phyloP scores from a whole-genome alignment of 2,113 vertebrate genomes.

The Craseonycteris thonglongyai region DNA sequence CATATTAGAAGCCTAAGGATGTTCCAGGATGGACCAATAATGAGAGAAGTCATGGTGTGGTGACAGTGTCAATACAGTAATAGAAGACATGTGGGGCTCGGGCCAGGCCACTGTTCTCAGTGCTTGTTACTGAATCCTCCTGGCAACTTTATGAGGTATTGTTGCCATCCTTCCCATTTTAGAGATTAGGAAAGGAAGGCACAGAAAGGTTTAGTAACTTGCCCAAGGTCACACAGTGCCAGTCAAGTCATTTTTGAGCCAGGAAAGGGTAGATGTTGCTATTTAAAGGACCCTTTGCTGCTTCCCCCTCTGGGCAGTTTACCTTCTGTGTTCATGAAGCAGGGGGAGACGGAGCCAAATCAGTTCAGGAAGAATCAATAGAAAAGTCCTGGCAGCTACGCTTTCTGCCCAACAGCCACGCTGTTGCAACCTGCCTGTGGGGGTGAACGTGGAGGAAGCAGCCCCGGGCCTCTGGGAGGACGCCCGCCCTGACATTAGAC shows the following conservation, averaged over 20 bases:
- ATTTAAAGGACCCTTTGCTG: background rate
- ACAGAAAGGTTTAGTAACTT: background rate
- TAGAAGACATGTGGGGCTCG: background rate
- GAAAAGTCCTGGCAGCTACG: background rate
- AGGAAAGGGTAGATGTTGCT: background rate
- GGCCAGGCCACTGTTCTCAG: background rate
- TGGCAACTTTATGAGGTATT: background rate
- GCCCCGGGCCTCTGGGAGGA: background rate
- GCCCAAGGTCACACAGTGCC: background rate
- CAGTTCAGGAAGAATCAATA: background rate
- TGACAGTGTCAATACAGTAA: background rate
- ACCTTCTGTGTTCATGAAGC: background rate
- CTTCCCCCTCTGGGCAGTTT: background rate
- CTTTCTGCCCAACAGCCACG: background rate
- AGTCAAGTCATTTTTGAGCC: background rate
- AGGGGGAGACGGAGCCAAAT: background rate
- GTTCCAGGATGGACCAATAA: background rate
- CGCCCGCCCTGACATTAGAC: background rate
- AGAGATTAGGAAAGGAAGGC: background rate
- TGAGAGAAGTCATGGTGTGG: background rate
- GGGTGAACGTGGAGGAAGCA: background rate
- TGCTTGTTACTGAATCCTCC: background rate
- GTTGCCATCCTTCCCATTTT: background rate
- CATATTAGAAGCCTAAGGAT: background rate
- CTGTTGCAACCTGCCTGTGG: background rate